Conservation (phyloP, 1,140 invertebrate species). For the Homarus americanus region DNA sequence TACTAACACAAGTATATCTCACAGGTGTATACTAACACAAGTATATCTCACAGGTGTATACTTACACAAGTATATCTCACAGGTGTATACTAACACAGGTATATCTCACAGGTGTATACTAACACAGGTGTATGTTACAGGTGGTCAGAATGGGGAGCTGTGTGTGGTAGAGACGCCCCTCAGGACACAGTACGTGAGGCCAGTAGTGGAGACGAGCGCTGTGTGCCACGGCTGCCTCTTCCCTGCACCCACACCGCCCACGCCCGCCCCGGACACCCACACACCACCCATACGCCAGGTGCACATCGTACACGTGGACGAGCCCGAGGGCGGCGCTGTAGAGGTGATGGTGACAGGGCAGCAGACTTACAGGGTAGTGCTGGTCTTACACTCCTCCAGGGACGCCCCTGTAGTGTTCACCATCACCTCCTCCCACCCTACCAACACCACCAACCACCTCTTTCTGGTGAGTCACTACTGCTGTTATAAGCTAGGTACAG, state of each 20-base stretch:
- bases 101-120: too few species aligned
- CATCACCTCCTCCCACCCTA: constrained; percentile 12
- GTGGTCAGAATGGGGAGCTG: constrained; percentile 36
- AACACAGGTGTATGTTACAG: constrained; percentile 28
- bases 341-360: constrained; percentile 27
- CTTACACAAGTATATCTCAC: too few species aligned
- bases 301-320: constrained; percentile 37
- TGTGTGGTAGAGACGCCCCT: constrained; percentile 66
- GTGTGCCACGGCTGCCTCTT: constrained; percentile 44
- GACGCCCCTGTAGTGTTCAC: constrained; percentile 32
- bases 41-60: too few species aligned
- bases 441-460: constrained; percentile 19
- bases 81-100: too few species aligned
- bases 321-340: constrained; percentile 42
- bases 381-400: constrained; percentile 25
- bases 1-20: too few species aligned
- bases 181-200: constrained; percentile 53
- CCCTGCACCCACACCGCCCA: constrained; percentile 2
- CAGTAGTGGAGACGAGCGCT: constrained; percentile 51
- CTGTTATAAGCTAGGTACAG: too few species aligned
- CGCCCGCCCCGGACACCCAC: not conserved
- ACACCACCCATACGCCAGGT: constrained; percentile 20
- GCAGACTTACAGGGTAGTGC: constrained; percentile 1
- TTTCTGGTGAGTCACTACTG: constrained; percentile 34
- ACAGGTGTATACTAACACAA: too few species aligned